Evolutionary conservation across 2,113 vertebrate genomes (phyloP), one percentile per base, ranked within the genome.

Genomic region (Kryptolebias marmoratus): DNA sequence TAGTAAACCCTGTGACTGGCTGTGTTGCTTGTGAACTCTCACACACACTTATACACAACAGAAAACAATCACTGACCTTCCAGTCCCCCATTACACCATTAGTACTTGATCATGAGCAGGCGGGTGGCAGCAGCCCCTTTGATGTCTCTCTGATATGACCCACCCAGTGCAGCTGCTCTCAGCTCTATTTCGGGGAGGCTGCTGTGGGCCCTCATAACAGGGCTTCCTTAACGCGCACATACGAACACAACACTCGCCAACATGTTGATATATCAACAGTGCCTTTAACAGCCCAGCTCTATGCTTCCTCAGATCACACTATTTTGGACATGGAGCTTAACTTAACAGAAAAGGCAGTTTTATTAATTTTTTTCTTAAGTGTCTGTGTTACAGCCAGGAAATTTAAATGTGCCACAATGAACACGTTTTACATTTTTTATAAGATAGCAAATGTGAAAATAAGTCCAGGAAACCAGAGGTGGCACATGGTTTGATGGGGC

Each of bases 11-110:
- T 78, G 49, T 64, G 55, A 65, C 66, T 63, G 52, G 14, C 54
- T 22, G 30, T 54, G 32, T 48, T 69, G 59, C 32, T 68, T 73
- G 27, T 73, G 70, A 36, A 68, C 50, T 73, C 45, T 69, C 12
- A 64, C 65, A 68, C 54, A 70, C 30, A 52, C 16, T 31, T 16
- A 71, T 31, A 74, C 68, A 68, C 58, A 68, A 82, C 77, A 65
- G 81, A 87, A 88, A 93, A 90, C 91, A 93, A 93, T 93, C 84
- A 91, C 68, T 93, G 91, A 94, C 92, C 94, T 93, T 93, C 89
- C 82, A 90, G 83, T 89, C 72, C 84, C 90, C 85, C 82, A 82
- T 82, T 89, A 91, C 91, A 88, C 83, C 73, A 88, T 89, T 91
- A 91, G 82, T 88, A 85, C 86, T 85, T 87, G 90, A 93, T 92